Conservation (phyloP, 2,113 vertebrate species). For the Psammodynastes pulverulentus region DNA sequence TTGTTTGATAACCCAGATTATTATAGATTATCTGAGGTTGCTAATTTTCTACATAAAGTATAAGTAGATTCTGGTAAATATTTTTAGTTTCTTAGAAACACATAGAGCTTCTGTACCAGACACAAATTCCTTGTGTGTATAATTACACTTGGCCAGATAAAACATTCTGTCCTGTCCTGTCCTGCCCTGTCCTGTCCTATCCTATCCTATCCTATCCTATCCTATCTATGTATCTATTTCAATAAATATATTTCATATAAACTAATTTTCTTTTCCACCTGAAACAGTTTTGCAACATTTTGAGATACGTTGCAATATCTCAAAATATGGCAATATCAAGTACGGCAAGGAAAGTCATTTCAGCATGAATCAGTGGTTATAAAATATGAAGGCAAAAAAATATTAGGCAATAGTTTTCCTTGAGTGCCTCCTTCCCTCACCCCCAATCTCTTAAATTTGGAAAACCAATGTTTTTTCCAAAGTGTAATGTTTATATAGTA, state of each 20-base stretch:
- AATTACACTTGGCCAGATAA: neutral
- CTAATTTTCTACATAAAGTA: neutral
- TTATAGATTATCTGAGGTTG: neutral
- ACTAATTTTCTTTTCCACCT: constrained; percentile 35
- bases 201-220: too few species aligned
- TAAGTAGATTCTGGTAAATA: neutral
- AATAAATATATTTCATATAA: neutral
- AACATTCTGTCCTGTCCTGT: neutral
- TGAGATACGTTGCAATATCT: neutral
- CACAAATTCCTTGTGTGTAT: neutral
- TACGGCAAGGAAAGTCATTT: constrained; percentile 16
- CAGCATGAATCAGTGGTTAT: constrained; percentile 23
- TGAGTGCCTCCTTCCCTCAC: neutral
- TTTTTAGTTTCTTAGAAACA: neutral
- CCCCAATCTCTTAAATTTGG: neutral
- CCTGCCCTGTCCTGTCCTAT: too few species aligned
- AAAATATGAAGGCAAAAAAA: neutral
- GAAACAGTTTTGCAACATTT: constrained; percentile 26
- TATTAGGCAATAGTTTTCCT: constrained; percentile 3
- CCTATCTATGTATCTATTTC: neutral
- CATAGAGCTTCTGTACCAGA: neutral
- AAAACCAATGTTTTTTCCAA: neutral
- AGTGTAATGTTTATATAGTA: neutral
- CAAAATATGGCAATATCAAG: neutral
- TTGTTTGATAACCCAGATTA: neutral